Evolutionary conservation across 2,888 invertebrate species (phyloP).

Genomic region (Monopis laevigella): DNA sequence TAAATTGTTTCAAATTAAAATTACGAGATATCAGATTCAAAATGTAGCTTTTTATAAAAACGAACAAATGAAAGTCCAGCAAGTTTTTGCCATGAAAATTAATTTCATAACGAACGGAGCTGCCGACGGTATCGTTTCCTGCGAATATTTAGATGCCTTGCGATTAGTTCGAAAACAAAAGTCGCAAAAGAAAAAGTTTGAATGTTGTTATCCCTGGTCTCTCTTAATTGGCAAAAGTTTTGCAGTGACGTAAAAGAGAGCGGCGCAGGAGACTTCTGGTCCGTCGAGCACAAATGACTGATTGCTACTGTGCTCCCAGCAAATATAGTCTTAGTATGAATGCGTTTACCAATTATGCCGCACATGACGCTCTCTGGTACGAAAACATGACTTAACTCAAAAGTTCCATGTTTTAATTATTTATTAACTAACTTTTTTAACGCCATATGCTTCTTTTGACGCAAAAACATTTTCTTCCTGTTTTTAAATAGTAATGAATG

Average conservation of each 20-base stretch:
- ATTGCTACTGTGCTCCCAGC: slow-evolving; percentile 11
- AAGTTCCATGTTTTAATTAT: too few relatives aligned
- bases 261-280: slow-evolving; percentile 12
- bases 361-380: too few relatives aligned
- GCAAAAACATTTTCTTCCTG: too few relatives aligned
- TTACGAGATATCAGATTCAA: too few relatives aligned
- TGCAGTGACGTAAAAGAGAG: slow-evolving; percentile 14
- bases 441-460: too few relatives aligned
- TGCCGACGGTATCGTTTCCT: slow-evolving; percentile 5
- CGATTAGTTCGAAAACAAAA: slow-evolving; percentile 29
- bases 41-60: neutral
- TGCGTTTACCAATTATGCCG: slow-evolving; percentile 3
- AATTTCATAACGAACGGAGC: slow-evolving; percentile 8
- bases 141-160: slow-evolving; percentile 24
- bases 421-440: too few relatives aligned
- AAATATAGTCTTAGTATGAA: slow-evolving; percentile 9
- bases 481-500: too few relatives aligned
- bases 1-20: too few relatives aligned
- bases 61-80: slow-evolving; percentile 1
- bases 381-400: too few relatives aligned
- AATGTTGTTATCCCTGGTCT: slow-evolving; percentile 28
- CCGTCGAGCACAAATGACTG: slow-evolving; percentile 14
- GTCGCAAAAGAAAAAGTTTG: slow-evolving; percentile 25
- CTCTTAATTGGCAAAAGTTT: slow-evolving; percentile 34
- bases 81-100: slow-evolving; percentile 2